Conservation (phyloP, 2,113 vertebrate genomes). For the Prietella phreatophila region DNA sequence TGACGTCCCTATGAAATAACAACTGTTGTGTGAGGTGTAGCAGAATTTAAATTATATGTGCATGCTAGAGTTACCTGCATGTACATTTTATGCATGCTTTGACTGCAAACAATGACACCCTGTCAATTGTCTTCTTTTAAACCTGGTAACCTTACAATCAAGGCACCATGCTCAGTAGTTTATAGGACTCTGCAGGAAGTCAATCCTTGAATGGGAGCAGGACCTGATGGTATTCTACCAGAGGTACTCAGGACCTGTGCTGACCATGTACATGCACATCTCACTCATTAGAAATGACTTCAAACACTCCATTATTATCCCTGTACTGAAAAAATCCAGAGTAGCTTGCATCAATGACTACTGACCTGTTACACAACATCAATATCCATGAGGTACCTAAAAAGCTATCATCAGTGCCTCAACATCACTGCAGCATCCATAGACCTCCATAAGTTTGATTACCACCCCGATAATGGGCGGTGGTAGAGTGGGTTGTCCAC, state of each 20-base stretch:
- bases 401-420: not conserved
- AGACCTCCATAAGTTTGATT: not conserved
- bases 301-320: not conserved
- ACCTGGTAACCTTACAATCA: not conserved
- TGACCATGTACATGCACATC: not conserved
- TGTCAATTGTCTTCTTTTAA: too few relatives aligned
- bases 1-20: not conserved
- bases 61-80: not conserved
- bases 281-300: not conserved
- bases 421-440: not conserved
- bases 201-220: not conserved
- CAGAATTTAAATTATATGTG: too few relatives aligned
- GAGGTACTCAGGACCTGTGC: not conserved
- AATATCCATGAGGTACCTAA: not conserved
- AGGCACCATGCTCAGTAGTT: not conserved
- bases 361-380: not conserved
- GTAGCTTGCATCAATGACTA: not conserved
- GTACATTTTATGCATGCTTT: too few relatives aligned
- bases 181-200: not conserved
- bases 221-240: not conserved
- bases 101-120: too few relatives aligned
- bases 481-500: too few relatives aligned
- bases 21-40: not conserved
- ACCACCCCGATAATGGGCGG: too few relatives aligned
- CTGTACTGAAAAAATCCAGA: not conserved